A percentile compares a stretch with the other conserved stretches of the same genome.
phyloP scores from a whole-genome alignment of 1,140 invertebrate species.

The Colletes gigas region DNA sequence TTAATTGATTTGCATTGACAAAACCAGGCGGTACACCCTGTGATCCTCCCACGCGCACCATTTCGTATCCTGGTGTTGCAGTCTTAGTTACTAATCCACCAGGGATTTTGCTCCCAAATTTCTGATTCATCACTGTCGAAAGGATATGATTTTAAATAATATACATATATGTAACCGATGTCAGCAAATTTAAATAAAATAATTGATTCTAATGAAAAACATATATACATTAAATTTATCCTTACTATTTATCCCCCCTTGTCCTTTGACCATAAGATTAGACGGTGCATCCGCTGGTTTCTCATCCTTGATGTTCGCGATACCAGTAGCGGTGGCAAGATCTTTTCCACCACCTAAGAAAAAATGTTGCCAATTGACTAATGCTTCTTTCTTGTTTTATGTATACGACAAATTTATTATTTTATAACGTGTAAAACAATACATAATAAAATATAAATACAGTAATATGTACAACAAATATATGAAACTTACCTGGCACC shows the following conservation, averaged over 20 bases:
- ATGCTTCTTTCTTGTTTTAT: no score
- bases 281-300: constrained; percentile 49
- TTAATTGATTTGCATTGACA: constrained; percentile 64
- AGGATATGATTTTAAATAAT: constrained; percentile 5
- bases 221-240: constrained; percentile 6
- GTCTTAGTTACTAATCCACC: constrained; percentile 81
- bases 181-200: background rate
- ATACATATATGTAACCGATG: background rate
- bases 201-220: background rate
- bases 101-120: constrained; percentile 78
- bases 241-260: constrained; percentile 69
- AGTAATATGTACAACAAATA: no score
- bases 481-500: constrained; percentile 86
- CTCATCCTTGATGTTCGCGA: constrained; percentile 78
- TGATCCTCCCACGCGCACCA: constrained; percentile 75
- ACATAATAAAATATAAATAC: background rate
- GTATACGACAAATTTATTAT: background rate
- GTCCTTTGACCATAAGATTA: constrained; percentile 62
- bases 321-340: constrained; percentile 86
- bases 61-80: constrained; percentile 80
- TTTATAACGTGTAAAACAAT: no score
- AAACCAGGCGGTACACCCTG: constrained; percentile 70
- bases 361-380: constrained; percentile 38
- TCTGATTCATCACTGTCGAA: constrained; percentile 67
- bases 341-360: constrained; percentile 89